A percentile compares a stretch with the other conserved stretches of the same genome.
Evolutionary conservation across 2,797 vertebrate genomes (phyloP).

Genomic region (Phyllotis vaccarum): DNA sequence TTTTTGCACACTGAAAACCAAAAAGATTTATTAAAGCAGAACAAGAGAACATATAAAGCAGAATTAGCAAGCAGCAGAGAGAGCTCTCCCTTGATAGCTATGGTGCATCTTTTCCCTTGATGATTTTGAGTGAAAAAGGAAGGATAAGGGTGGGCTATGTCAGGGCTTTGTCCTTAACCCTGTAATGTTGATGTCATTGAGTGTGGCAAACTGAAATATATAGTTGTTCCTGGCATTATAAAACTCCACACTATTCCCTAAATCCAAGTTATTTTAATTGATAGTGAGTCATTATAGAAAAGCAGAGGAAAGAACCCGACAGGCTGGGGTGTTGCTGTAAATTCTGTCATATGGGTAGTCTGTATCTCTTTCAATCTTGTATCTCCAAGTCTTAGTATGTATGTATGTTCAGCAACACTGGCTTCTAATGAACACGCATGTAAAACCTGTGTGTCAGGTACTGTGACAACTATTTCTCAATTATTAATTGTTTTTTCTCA

Average conservation of each 20-base stretch:
- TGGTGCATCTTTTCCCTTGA: conserved; percentile 30
- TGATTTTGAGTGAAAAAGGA: conserved; percentile 13
- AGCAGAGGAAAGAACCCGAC: not conserved
- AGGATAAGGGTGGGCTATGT: not conserved
- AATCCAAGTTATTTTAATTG: conserved; percentile 66
- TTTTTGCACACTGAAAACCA: conserved; percentile 35
- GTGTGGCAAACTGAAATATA: conserved; percentile 40
- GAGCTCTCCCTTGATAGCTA: conserved; percentile 43
- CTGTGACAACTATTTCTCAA: not conserved
- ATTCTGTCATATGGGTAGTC: not conserved
- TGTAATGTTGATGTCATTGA: not conserved
- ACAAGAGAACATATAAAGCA: conserved; percentile 29
- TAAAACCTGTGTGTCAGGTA: not conserved
- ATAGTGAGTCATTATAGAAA: conserved; percentile 47
- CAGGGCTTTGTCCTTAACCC: not conserved
- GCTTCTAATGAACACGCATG: not conserved
- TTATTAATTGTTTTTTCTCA: not conserved
- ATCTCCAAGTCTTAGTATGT: not conserved
- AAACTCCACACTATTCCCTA: conserved; percentile 52
- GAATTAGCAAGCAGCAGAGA: conserved; percentile 36
- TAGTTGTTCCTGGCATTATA: not conserved
- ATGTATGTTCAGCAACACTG: not conserved
- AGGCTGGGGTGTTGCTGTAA: not conserved
- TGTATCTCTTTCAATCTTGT: not conserved
- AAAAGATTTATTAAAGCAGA: conserved; percentile 52